A percentile compares a stretch with the other conserved stretches of the same genome.
phyloP scores from a whole-genome alignment of 2,888 invertebrate genomes.

The Chymomyza fuscimana region DNA sequence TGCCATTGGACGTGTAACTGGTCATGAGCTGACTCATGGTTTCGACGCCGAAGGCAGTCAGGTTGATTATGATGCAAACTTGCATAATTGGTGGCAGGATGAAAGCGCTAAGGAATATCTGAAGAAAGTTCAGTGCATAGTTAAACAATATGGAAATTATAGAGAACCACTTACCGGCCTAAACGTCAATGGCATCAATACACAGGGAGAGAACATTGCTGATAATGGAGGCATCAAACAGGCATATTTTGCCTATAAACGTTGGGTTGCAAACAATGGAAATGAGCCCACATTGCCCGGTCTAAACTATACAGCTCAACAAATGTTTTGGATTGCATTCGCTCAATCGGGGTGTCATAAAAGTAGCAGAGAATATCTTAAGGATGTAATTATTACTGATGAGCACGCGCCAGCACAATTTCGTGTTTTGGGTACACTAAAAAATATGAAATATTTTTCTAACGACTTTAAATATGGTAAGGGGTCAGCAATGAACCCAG shows the following conservation, averaged over 20 bases:
- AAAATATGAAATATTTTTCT: conserved; percentile 95
- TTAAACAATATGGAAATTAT: conserved; percentile 95
- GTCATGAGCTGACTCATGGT: conserved; percentile 95
- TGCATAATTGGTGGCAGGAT: conserved; percentile 95
- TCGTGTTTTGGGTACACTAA: conserved; percentile 93
- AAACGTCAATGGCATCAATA: conserved; percentile 92
- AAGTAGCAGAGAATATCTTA: conserved; percentile 87
- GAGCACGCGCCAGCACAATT: conserved; percentile 88
- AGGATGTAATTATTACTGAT: conserved; percentile 89
- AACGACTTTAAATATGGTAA: conserved; percentile 91
- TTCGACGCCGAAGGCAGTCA: conserved; percentile 94
- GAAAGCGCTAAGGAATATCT: conserved; percentile 90
- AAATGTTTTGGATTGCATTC: conserved; percentile 91
- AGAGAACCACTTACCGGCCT: conserved; percentile 88
- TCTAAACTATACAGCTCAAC: conserved; percentile 85
- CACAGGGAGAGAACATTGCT: conserved; percentile 96
- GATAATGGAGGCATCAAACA: conserved; percentile 96
- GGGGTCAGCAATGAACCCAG: conserved; percentile 96
- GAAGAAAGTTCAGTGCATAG: conserved; percentile 92
- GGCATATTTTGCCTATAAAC: conserved; percentile 90
- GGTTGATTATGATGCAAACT: conserved; percentile 94
- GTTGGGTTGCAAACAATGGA: conserved; percentile 86
- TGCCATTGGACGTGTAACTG: conserved; percentile 94
- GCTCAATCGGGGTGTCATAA: conserved; percentile 94
- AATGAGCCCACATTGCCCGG: conserved; percentile 87